Percentiles rank a stretch among this genome's conserved stretches.
Conservation (phyloP, 1,140 invertebrate genomes). For the Campoletis sonorensis region DNA sequence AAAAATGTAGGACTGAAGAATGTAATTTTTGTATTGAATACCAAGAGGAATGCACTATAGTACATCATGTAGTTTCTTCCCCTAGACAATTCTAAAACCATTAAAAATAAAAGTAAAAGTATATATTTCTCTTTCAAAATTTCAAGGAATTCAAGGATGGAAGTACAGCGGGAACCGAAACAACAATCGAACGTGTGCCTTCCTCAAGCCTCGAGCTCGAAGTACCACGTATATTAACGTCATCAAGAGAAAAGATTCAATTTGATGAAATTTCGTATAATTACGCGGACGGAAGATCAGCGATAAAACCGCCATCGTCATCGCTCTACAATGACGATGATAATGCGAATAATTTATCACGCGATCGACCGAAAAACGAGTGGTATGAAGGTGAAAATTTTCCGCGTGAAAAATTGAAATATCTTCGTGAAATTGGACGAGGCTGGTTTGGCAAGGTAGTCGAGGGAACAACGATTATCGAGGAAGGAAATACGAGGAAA, state of each 20-base stretch:
- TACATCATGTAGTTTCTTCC: slow-evolving; percentile 33
- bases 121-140: slow-evolving; percentile 32
- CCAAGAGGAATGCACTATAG: slow-evolving; percentile 36
- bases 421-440: slow-evolving; percentile 87
- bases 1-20: background rate
- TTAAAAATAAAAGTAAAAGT: background rate
- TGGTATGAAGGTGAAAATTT: slow-evolving; percentile 78
- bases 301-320: slow-evolving; percentile 67
- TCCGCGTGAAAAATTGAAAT: slow-evolving; percentile 87
- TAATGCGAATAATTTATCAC: slow-evolving; percentile 54
- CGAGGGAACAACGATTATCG: slow-evolving; percentile 76
- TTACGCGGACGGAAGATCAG: slow-evolving; percentile 39
- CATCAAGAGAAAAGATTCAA: slow-evolving; percentile 63
- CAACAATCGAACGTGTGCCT: slow-evolving; percentile 60
- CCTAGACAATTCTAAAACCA: background rate
- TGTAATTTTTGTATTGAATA: background rate
- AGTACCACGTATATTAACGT: slow-evolving; percentile 57
- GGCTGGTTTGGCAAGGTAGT: slow-evolving; percentile 92
- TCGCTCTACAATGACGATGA: slow-evolving; percentile 52
- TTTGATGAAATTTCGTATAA: slow-evolving; percentile 67
- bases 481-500: slow-evolving; percentile 50
- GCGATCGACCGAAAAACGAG: slow-evolving; percentile 61
- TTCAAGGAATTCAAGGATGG: slow-evolving; percentile 74
- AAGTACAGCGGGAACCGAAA: slow-evolving; percentile 61
- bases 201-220: slow-evolving; percentile 68